Evolutionary conservation across 2,888 invertebrate genomes (phyloP), one percentile per base, ranked within the genome.

Genomic region (Standfussiana lucernea): DNA sequence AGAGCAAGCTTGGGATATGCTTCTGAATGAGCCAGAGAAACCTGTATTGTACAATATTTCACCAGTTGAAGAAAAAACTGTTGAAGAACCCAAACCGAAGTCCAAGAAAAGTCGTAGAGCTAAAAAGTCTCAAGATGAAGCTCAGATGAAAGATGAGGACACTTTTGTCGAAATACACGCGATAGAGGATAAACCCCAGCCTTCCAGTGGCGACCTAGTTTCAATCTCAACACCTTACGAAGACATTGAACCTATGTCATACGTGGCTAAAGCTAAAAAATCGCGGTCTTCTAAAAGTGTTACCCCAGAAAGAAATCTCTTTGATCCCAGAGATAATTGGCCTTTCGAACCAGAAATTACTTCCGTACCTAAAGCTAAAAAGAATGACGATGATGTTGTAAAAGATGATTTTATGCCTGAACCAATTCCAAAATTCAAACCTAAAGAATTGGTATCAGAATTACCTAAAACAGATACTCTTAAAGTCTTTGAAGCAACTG

Each of bases 141-240:
- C 88, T 53, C 92, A 93, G 72, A 82, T 91, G 87, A 93, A 92
- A 10, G 95, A 95, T 76, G 96, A 96, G 73, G 95, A 96, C 72
- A 96, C 95, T 84, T 96, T 96, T 85, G 93, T 96, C 61, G 96
- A 96, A 90, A 96, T 96, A 88, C 96, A 96, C 81, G 94, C 95
- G 0, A 96, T 96, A 56, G 96, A 96, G 83, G 95, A 96, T 71
- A 95, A 94, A 74, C 92, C 93, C 59, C 93, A 93, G 73, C 88
- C 88, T 40, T 92, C 92, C 59, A 94, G 94, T 79, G 94, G 93
- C 21, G 95, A 96, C 45, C 83, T 96, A 83, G 96, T 96, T 10
- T 94, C 96, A 13, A 96, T 96, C 82, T 96, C 96, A 24, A 92
- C 94, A 64, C 94, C 95, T 2, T 94, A 93, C 68, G 94, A 95